A percentile compares a stretch with the other conserved stretches of the same genome.
phyloP scores from a whole-genome alignment of 2,797 vertebrate species.

The Amniataba percoides region DNA sequence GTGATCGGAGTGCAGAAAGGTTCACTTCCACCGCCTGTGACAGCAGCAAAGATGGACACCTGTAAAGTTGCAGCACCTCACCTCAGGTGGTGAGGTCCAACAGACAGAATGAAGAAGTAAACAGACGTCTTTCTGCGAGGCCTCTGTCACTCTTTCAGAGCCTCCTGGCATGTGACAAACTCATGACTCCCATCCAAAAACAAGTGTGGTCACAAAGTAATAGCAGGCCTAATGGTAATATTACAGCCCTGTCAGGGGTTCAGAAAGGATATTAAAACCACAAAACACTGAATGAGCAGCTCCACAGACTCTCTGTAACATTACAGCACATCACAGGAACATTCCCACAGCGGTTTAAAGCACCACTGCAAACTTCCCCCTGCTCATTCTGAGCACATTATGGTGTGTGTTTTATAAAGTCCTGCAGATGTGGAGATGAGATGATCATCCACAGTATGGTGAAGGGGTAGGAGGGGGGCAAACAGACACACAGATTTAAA shows the following conservation, averaged over 20 bases:
- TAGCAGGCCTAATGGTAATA: neutral
- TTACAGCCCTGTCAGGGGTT: constrained; percentile 19
- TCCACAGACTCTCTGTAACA: neutral
- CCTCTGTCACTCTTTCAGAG: neutral
- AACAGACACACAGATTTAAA: no score
- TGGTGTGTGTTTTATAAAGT: neutral
- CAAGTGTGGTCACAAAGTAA: constrained; percentile 31
- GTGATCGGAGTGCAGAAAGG: neutral
- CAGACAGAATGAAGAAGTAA: neutral
- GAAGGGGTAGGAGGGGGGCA: no score
- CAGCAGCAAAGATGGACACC: neutral
- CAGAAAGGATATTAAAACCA: constrained; percentile 11
- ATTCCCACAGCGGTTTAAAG: constrained; percentile 18
- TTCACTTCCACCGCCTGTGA: neutral
- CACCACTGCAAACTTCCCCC: neutral
- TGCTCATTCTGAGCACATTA: neutral
- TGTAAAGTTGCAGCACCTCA: neutral
- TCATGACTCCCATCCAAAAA: constrained; percentile 35
- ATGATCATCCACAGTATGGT: no score
- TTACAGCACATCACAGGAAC: neutral
- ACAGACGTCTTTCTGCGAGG: neutral
- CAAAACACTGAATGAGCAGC: neutral
- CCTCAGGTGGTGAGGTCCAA: neutral
- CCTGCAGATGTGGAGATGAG: no score
- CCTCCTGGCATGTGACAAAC: constrained; percentile 30